A percentile compares a stretch with the other conserved stretches of the same genome.
Conservation (phyloP, 2,113 vertebrate species). For the Columbina picui region DNA sequence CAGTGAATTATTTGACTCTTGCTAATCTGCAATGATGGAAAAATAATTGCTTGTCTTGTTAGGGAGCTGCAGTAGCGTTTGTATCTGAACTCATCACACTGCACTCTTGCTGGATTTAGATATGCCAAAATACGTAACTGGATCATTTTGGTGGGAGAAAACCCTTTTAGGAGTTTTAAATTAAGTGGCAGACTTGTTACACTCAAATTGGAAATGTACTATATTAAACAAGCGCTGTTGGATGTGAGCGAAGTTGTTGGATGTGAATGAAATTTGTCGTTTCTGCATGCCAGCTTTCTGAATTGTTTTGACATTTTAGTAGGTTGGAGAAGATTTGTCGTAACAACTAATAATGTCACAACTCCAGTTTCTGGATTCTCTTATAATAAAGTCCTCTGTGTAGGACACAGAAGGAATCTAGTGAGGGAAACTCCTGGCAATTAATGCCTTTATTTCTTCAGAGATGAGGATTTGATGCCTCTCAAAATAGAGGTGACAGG, state of each 20-base stretch:
- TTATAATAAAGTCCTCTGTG: neutral
- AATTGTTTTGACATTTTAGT: conserved; percentile 24
- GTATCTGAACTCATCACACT: neutral
- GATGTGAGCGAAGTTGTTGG: neutral
- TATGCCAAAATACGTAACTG: neutral
- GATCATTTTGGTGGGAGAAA: neutral
- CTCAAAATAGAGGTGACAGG: neutral
- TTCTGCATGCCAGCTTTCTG: neutral
- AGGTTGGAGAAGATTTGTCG: neutral
- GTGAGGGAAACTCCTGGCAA: neutral
- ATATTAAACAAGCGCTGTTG: neutral
- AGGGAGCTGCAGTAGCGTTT: neutral
- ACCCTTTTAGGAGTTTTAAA: neutral
- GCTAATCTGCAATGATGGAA: neutral
- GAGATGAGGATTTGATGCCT: neutral
- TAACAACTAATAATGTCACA: conserved; percentile 5
- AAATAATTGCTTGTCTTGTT: neutral
- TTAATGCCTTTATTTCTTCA: neutral
- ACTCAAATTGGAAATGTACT: neutral
- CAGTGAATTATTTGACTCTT: neutral
- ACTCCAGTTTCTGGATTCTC: neutral
- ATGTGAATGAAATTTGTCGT: neutral
- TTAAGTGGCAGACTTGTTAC: neutral
- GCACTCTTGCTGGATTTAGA: neutral
- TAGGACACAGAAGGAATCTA: neutral